Evolutionary conservation across 2,888 invertebrate species (phyloP).

Genomic region (Helleia helle): DNA sequence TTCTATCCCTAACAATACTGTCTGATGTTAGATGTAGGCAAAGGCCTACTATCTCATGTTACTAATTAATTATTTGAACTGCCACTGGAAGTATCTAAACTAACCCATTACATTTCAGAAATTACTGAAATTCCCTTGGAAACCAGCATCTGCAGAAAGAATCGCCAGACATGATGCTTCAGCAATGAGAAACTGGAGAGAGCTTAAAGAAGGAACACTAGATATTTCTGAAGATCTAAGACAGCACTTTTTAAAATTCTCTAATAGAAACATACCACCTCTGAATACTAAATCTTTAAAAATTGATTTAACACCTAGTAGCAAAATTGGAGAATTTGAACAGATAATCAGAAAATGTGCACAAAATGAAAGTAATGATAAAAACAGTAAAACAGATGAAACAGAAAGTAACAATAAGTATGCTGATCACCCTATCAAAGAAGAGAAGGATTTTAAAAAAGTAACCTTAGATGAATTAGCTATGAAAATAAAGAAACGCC

Average conservation of each 20-base stretch:
- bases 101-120: constrained; percentile 64
- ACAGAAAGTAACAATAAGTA: too few relatives aligned
- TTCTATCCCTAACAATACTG: too few relatives aligned
- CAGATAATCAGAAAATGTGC: constrained; percentile 61
- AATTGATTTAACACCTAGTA: constrained; percentile 35
- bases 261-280: constrained; percentile 69
- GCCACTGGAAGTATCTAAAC: too few relatives aligned
- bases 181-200: constrained; percentile 81
- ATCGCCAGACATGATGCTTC: constrained; percentile 78
- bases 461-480: constrained; percentile 53
- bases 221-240: constrained; percentile 55
- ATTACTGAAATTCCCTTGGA: constrained; percentile 79
- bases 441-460: constrained; percentile 20
- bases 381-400: constrained; percentile 12
- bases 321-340: constrained; percentile 58
- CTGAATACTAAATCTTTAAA: constrained; percentile 45
- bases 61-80: too few relatives aligned
- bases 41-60: too few relatives aligned
- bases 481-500: constrained; percentile 39
- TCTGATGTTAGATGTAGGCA: too few relatives aligned
- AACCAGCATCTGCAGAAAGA: constrained; percentile 67
- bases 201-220: constrained; percentile 72
- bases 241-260: constrained; percentile 79
- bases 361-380: constrained; percentile 12
- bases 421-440: too few relatives aligned